Percentiles rank a stretch among this genome's conserved stretches.
Evolutionary conservation across 2,113 vertebrate species (phyloP).

Genomic region (Rhegmatorhina hoffmannsi): DNA sequence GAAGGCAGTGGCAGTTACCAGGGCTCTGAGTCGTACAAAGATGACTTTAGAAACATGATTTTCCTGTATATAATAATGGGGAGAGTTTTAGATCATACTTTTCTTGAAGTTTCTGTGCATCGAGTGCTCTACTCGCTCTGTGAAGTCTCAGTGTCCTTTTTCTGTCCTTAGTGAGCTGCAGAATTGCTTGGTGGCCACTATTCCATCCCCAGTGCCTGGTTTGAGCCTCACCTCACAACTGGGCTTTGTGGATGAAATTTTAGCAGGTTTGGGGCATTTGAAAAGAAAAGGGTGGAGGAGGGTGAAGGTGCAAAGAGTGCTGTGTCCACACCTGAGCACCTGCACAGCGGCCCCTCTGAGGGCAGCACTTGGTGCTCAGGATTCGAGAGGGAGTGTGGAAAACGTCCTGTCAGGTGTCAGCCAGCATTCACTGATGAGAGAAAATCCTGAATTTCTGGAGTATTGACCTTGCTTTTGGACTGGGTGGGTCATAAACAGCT

Average conservation of each 20-base stretch:
- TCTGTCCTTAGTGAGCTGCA: neutral
- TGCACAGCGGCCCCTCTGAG: too few relatives aligned
- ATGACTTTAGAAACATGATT: neutral
- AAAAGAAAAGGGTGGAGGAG: neutral
- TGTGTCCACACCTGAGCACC: fast-evolving
- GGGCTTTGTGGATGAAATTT: neutral
- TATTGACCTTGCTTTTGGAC: neutral
- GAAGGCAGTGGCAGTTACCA: neutral
- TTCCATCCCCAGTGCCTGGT: neutral
- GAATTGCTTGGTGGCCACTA: neutral
- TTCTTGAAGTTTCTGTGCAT: neutral
- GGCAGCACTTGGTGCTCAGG: neutral
- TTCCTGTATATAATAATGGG: neutral
- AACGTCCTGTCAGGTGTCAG: neutral
- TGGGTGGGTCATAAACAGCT: too few relatives aligned
- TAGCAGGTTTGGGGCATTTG: neutral
- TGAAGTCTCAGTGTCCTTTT: neutral
- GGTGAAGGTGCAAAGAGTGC: fast-evolving
- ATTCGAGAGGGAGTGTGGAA: fast-evolving
- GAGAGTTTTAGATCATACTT: neutral
- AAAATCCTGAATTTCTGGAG: neutral
- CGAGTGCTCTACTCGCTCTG: neutral
- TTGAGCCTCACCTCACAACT: neutral
- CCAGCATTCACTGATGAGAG: fast-evolving
- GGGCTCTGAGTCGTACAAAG: neutral